Conservation (phyloP, 2,888 invertebrate species). For the Aporophyla lueneburgensis region DNA sequence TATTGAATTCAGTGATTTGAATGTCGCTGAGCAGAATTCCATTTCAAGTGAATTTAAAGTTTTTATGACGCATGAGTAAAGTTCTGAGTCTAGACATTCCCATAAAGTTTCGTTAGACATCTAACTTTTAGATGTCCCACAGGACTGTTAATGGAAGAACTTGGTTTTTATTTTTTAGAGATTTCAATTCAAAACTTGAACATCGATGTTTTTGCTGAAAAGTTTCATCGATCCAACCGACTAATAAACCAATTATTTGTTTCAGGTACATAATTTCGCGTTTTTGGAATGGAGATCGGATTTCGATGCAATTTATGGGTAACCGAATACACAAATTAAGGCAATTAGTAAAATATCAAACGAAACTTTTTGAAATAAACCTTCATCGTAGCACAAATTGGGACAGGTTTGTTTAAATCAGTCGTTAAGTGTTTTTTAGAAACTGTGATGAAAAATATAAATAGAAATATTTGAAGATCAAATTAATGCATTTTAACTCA, state of each 20-base stretch:
- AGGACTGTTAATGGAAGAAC: conserved; percentile 25
- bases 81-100: conserved; percentile 46
- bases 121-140: conserved; percentile 36
- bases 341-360: conserved; percentile 10
- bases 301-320: conserved; percentile 45
- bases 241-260: conserved; percentile 49
- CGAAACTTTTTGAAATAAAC: background rate
- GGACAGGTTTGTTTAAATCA: background rate
- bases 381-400: background rate
- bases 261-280: conserved; percentile 49
- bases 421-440: no score
- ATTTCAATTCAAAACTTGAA: conserved; percentile 19
- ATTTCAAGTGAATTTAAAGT: conserved; percentile 52
- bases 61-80: conserved; percentile 57
- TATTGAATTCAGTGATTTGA: conserved; percentile 54
- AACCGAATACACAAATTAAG: conserved; percentile 37
- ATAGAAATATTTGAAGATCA: background rate
- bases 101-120: conserved; percentile 34
- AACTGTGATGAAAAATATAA: background rate
- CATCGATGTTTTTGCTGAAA: conserved; percentile 10
- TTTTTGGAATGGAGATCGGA: conserved; percentile 10
- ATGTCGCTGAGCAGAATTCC: conserved; percentile 35
- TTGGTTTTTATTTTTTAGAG: conserved; percentile 30
- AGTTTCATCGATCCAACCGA: conserved; percentile 2
- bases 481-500: background rate